phyloP scores from a whole-genome alignment of 2,113 vertebrate species.

The Hippolais icterina region DNA sequence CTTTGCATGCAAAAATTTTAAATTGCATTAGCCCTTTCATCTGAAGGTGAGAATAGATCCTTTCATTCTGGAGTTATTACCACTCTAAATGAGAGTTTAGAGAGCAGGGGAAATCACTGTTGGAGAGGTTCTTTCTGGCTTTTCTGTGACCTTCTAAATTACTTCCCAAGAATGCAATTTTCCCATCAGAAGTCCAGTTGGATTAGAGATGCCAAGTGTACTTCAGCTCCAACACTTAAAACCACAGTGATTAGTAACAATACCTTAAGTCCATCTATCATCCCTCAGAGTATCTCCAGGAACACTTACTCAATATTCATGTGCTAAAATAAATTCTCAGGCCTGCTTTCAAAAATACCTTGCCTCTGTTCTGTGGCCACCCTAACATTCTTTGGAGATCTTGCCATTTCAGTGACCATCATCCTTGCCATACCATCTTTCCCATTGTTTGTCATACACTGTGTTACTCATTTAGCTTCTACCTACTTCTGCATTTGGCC shows the following conservation, averaged over 20 bases:
- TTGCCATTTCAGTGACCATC: background rate
- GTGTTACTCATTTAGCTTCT: background rate
- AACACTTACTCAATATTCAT: slow-evolving; percentile 41
- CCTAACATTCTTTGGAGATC: background rate
- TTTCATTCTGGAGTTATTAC: slow-evolving; percentile 51
- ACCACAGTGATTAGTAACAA: slow-evolving; percentile 46
- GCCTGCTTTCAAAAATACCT: slow-evolving; percentile 17
- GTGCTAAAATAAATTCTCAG: slow-evolving; percentile 41
- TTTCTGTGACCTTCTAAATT: slow-evolving; percentile 53
- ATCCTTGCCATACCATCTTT: background rate
- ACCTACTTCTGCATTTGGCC: background rate
- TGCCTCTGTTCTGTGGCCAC: background rate
- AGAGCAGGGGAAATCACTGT: background rate
- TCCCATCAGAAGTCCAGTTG: slow-evolving; percentile 54
- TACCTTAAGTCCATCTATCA: slow-evolving; percentile 46
- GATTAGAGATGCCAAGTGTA: background rate
- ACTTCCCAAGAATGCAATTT: slow-evolving; percentile 60
- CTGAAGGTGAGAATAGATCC: slow-evolving; percentile 52
- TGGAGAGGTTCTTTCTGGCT: slow-evolving; percentile 47
- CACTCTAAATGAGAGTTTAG: slow-evolving; percentile 29
- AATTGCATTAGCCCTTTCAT: slow-evolving; percentile 57
- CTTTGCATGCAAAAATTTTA: slow-evolving; percentile 38
- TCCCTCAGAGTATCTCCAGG: slow-evolving; percentile 35
- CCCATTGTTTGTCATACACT: background rate
- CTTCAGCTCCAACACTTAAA: slow-evolving; percentile 16